Evolutionary conservation across 2,797 vertebrate genomes (phyloP), one percentile per base, ranked within the genome.

Genomic region (Enteromius argenteus): DNA sequence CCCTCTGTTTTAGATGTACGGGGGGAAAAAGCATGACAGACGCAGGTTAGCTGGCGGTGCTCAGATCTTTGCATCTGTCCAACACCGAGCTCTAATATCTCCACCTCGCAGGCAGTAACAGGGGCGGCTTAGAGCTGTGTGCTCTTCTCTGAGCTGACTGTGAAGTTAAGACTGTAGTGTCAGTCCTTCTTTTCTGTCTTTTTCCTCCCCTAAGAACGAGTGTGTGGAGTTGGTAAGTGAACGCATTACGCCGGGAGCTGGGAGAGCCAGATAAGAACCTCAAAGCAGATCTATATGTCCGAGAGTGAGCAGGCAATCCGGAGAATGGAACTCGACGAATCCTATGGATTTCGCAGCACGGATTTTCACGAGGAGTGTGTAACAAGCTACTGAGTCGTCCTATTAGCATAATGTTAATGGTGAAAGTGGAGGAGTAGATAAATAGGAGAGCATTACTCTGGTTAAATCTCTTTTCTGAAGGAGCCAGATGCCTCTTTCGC

Each of bases 111-210:
- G 95, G 93, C 92, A 85, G 91, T 89, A 89, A 78, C 71, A 85
- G 81, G 78, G 82, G 81, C 73, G 69, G 87, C 84, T 88, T 84
- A 89, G 79, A 84, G 74, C 73, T 72, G 58, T 89, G 44, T 64
- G 86, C 90, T 95, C 92, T 93, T 94, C 89, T 92, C 90, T 8
- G 79, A 84, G 89, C 91, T 90, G 88, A 89, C 93, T 95, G 94
- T 93, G 94, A 95, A 95, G 94, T 94, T 90, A 93, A 95, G 93
- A 95, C 94, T 94, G 93, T 93, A 94, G 93, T 94, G 95, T 95
- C 94, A 94, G 92, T 92, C 92, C 86, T 92, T 90, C 86, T 85
- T 74, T 87, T 78, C 76, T 88, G 79, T 82, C 69, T 62, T 79
- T 69, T 68, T 72, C 89, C 86, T 86, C 73, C 89, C 0, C 86